Evolutionary conservation across 2,888 invertebrate species (phyloP).

Genomic region (Deroplatys truncata): DNA sequence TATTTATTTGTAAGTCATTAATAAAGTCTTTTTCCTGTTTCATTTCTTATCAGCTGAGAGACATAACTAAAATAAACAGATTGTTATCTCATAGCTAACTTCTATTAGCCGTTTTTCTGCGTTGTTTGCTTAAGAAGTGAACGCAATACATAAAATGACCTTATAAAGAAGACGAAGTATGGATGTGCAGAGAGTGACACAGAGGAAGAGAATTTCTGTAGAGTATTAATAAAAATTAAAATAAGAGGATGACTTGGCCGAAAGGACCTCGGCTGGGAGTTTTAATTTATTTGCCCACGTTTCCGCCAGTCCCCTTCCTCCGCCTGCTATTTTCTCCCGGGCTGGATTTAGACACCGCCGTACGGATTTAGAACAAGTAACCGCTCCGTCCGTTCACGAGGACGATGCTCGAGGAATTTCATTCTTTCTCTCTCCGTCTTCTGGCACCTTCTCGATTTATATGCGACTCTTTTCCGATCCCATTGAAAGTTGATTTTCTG

Average conservation of each 20-base stretch:
- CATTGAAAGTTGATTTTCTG: not conserved
- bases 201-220: not conserved
- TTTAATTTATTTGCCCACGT: not conserved
- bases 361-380: not conserved
- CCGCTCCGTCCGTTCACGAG: not conserved
- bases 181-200: not conserved
- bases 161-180: not conserved
- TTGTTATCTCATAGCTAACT: too few relatives aligned
- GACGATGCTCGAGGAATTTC: not conserved
- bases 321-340: not conserved
- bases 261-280: not conserved
- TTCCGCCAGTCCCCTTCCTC: not conserved
- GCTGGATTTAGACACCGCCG: not conserved
- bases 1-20: too few relatives aligned
- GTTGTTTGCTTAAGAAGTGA: too few relatives aligned
- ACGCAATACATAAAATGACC: too few relatives aligned
- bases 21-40: too few relatives aligned
- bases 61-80: too few relatives aligned
- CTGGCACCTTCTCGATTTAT: not conserved
- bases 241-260: not conserved
- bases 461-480: not conserved
- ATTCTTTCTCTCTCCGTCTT: not conserved
- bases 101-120: too few relatives aligned
- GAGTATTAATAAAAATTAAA: not conserved
- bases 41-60: too few relatives aligned